A percentile compares a stretch with the other conserved stretches of the same genome.
These are phyloP conservation scores for Atherinosoma microstoma DNA, from an alignment of 2,797 vertebrate species.

Conservation along the genomic window DNA sequence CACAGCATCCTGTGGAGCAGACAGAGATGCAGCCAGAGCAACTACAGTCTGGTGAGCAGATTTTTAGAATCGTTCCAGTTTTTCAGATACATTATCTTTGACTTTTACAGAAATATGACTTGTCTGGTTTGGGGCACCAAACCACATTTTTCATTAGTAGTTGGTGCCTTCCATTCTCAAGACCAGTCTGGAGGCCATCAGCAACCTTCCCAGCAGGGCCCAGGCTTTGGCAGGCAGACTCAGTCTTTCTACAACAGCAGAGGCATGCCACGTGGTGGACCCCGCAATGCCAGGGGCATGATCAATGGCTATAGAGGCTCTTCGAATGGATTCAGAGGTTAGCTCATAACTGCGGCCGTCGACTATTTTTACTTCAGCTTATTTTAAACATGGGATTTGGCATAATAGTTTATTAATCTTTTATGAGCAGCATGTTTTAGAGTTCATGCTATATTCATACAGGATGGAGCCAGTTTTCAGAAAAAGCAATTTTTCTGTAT, in stretches of 20 bases:
- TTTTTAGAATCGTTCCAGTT: not conserved
- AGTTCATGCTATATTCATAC: not conserved
- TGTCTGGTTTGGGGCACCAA: slow-evolving; percentile 10
- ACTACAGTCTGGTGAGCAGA: slow-evolving; percentile 90
- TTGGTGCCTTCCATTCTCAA: slow-evolving; percentile 94
- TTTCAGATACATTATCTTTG: not conserved
- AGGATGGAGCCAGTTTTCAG: not conserved
- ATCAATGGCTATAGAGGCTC: slow-evolving; percentile 97
- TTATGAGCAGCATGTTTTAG: not conserved
- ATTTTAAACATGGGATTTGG: not conserved
- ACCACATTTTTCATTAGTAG: slow-evolving; percentile 68
- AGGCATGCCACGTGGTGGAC: slow-evolving; percentile 92
- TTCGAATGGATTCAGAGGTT: slow-evolving; percentile 96
- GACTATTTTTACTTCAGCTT: not conserved
- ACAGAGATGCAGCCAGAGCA: slow-evolving; percentile 93
- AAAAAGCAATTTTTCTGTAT: not conserved
- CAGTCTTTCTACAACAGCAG: slow-evolving; percentile 97
- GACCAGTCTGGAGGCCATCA: slow-evolving; percentile 86
- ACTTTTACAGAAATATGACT: slow-evolving; percentile 4
- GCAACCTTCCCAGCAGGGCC: slow-evolving; percentile 87
- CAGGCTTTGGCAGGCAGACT: slow-evolving; percentile 89
- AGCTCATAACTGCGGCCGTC: not conserved
- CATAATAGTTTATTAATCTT: not conserved
- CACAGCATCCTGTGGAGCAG: slow-evolving; percentile 91
- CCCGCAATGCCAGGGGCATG: slow-evolving; percentile 91